Base-by-base conservation (phyloP, 1,140 invertebrate genomes). In the Stenopsyche tienmushanensis region DNA sequence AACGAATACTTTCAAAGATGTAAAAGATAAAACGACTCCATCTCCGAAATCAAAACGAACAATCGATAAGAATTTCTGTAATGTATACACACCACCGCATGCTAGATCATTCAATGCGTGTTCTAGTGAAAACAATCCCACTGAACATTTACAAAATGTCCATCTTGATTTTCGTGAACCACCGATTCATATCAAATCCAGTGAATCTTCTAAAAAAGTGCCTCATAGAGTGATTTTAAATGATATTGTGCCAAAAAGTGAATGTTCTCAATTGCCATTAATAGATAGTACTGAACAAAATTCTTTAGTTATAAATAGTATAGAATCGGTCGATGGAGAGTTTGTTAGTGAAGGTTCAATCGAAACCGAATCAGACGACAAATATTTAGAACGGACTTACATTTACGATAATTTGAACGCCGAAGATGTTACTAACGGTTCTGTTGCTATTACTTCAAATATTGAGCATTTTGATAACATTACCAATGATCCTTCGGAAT, bases 71-170 rank as follows among this genome's bases (percentile, higher is more conserved):
- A 75, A 72, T 55, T 80, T 74, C 73, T 81, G 79, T 71, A 81
- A 81, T 72, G 78, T 81, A 1, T 81, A 81, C 72, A 79, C 75
- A 34, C 79, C 79, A 7, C 79, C 79, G 8, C 78, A 78, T 64
- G 65, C 69, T 5, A 42, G 64, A 53, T 47, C 39, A 17, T 44
- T 45, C 65, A 73, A 76, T 70, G 71, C 75, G 63, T 74, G 74
- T 75, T 15, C 57, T 18, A 10, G 15, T 44, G 42, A 49, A 2
- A 29, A 8, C 13, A 47, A 24, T 20, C 10, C 26, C n/a, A 3
- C 24, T 1, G 23, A 2, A 49, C 45, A 49, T 53, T 39, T 25
- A 25, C 45, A 29, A 25, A 60, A 25, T 34, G 42, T 47, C 9
- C 39, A 47, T n/a, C 21, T 26, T 29, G 57, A 15, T 21, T 17